These are phyloP conservation scores for Holothuria scabra DNA, from an alignment of 53 echinoderm and acorn worm genomes.

Conservation along the genomic window DNA sequence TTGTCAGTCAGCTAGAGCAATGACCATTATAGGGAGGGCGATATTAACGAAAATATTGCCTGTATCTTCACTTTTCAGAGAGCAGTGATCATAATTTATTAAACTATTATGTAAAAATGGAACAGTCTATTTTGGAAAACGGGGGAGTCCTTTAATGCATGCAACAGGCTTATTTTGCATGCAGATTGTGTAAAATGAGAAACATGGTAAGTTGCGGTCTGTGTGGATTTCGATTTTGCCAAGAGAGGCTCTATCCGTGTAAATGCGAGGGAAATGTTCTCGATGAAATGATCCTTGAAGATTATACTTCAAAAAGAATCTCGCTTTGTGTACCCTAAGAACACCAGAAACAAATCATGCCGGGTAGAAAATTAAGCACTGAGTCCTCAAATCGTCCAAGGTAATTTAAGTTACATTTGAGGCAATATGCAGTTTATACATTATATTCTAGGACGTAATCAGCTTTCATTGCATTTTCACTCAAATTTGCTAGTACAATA, in stretches of 20 bases:
- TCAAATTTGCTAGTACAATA: neutral
- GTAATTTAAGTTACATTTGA: neutral
- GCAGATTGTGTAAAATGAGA: too few species aligned
- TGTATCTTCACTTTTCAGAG: neutral
- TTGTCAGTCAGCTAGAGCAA: neutral
- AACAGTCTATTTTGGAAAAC: conserved; percentile 5
- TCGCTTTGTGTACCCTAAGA: too few species aligned
- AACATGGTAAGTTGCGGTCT: too few species aligned
- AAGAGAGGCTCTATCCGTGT: too few species aligned
- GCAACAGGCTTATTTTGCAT: conserved; percentile 8
- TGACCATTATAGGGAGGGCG: conserved; percentile 15
- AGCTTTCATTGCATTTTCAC: too few species aligned
- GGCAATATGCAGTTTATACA: neutral
- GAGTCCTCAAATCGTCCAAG: neutral
- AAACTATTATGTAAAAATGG: conserved; percentile 22
- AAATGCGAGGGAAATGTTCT: too few species aligned
- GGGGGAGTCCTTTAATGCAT: neutral
- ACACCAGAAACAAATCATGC: neutral
- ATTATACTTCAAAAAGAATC: too few species aligned
- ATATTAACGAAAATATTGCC: conserved; percentile 17
- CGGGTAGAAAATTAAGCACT: neutral
- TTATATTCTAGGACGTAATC: neutral
- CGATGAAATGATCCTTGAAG: too few species aligned
- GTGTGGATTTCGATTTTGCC: too few species aligned
- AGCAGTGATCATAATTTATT: conserved; percentile 31